A percentile compares a stretch with the other conserved stretches of the same genome.
Conservation (phyloP, 2,888 invertebrate species). For the Drosophila fulvimacula region DNA sequence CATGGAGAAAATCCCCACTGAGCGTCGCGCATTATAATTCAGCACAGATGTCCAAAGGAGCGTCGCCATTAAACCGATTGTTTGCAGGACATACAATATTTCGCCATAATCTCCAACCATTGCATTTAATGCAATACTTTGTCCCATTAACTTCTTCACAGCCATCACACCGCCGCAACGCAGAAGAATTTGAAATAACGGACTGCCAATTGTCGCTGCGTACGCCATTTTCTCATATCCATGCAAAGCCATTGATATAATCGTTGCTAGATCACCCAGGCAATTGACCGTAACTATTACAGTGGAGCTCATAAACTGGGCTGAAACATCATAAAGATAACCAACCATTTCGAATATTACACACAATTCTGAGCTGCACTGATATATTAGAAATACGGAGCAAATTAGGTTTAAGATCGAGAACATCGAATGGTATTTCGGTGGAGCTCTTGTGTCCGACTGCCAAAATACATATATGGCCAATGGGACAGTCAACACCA, state of each 20-base stretch:
- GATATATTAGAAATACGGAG: conserved; percentile 36
- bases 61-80: conserved; percentile 12
- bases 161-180: conserved; percentile 9
- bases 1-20: conserved; percentile 41
- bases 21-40: conserved; percentile 46
- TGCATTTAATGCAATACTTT: too few relatives aligned
- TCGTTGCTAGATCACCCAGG: conserved; percentile 29
- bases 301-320: conserved; percentile 43
- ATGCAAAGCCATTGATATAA: conserved; percentile 42
- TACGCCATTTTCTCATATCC: conserved; percentile 54
- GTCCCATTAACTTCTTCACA: background rate
- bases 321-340: conserved; percentile 16
- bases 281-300: conserved; percentile 14
- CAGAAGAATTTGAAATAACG: conserved; percentile 37
- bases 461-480: conserved; percentile 21
- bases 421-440: conserved; percentile 39
- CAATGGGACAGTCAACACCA: conserved; percentile 26
- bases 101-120: conserved; percentile 3
- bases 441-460: conserved; percentile 36
- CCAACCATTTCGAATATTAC: conserved; percentile 34
- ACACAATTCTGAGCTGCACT: conserved; percentile 40
- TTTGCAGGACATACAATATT: conserved; percentile 27
- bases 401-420: conserved; percentile 36
- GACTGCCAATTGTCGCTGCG: conserved; percentile 42
- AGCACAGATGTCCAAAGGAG: conserved; percentile 40